Evolutionary conservation across 2,113 vertebrate genomes (phyloP), one percentile per base, ranked within the genome.

Genomic region (Ranitomeya imitator): DNA sequence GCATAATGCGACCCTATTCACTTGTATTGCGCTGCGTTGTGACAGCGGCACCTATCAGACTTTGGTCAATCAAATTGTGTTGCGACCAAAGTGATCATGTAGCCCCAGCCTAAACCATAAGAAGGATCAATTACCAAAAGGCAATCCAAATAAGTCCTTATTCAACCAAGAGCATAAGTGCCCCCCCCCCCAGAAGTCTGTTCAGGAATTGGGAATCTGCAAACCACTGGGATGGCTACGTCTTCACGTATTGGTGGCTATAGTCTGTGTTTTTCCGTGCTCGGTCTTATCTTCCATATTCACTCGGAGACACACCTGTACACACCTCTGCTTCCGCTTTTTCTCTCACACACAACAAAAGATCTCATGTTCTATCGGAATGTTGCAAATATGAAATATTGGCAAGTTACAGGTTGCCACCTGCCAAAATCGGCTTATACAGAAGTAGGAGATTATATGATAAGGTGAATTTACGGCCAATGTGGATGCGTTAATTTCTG

Each of bases 361-460:
- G 26, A 26, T 69, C 86, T 87, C 51, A 78, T n/a, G 71, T 79
- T 67, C 59, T n/a, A 52, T 77, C 13, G 83, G 15, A 85, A 76
- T 86, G 55, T 86, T 52, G 8, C 76, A 80, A 71, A 69, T 55
- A 61, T 69, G 16, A 80, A 21, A 83, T 61, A 73, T 16, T 76
- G 37, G 57, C 55, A 52, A 26, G 31, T 21, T 54, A 76, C 86
- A 74, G 74, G 85, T 54, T 54, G n/a, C 76, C 15, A 79, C n/a
- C 55, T 88, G 79, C 86, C 79, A 82, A 65, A n/a, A 82, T 63
- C 79, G 73, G 63, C 67, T 76, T 83, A 83, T 60, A 18, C 3
- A 61, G 79, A 76, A 19, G 63, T 52, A n/a, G 52, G 71, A 84
- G 87, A 83, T 88, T 83, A 88, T 37, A 71, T 57, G 37, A 77